Evolutionary conservation across 2,888 invertebrate genomes (phyloP).

Genomic region (Augiades crinisus): DNA sequence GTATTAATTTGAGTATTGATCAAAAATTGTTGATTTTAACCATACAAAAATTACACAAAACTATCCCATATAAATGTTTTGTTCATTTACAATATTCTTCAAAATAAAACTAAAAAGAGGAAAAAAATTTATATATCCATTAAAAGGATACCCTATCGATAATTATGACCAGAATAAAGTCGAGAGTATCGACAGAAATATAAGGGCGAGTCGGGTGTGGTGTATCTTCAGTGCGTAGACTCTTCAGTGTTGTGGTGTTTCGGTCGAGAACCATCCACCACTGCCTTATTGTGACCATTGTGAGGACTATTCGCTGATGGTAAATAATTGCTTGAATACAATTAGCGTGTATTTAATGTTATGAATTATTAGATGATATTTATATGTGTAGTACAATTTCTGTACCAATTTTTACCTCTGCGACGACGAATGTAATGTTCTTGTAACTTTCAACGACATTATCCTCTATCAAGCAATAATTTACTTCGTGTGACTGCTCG

Average conservation of each 20-base stretch:
- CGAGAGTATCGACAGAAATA: too few relatives aligned
- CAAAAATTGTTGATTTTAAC: too few relatives aligned
- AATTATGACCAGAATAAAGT: too few relatives aligned
- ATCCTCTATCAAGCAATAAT: slow-evolving; percentile 18
- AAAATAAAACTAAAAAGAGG: too few relatives aligned
- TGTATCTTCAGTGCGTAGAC: background rate
- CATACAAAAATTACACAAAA: too few relatives aligned
- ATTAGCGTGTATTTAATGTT: slow-evolving; percentile 18
- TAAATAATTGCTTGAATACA: slow-evolving; percentile 23
- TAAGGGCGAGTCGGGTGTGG: background rate
- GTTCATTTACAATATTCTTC: too few relatives aligned
- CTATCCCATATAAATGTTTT: too few relatives aligned
- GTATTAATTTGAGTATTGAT: too few relatives aligned
- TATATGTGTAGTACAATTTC: slow-evolving; percentile 21
- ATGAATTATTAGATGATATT: slow-evolving; percentile 12
- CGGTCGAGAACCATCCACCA: background rate
- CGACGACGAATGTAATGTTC: slow-evolving; percentile 8
- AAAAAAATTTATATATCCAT: too few relatives aligned
- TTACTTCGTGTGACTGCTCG: slow-evolving; percentile 22
- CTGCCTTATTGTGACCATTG: slow-evolving; percentile 18
- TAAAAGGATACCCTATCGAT: too few relatives aligned
- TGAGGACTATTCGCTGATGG: slow-evolving; percentile 17
- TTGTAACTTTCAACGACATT: slow-evolving; percentile 13
- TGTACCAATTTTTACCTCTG: slow-evolving; percentile 23
- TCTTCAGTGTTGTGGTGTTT: slow-evolving; percentile 19